A percentile compares a stretch with the other conserved stretches of the same genome.
Conservation (phyloP, 2,797 vertebrate genomes). For the Rhodeus uyekii region DNA sequence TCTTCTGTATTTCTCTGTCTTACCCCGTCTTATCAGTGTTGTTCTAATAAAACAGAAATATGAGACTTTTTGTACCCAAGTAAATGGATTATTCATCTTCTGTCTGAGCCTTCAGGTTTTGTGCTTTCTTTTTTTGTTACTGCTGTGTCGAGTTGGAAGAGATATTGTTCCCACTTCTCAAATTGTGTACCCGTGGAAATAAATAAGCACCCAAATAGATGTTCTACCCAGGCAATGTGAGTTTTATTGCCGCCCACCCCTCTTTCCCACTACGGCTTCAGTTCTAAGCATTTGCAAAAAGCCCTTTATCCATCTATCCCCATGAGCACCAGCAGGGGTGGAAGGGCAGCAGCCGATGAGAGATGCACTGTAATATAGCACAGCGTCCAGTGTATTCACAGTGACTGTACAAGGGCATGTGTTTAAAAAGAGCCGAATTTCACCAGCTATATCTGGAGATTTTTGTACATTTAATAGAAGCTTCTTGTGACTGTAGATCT, state of each 20-base stretch:
- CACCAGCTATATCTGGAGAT: background rate
- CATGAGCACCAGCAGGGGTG: background rate
- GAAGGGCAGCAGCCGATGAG: slow-evolving; percentile 14
- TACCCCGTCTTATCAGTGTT: background rate
- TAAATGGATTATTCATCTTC: slow-evolving; percentile 26
- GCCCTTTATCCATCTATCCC: slow-evolving; percentile 36
- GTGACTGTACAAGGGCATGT: background rate
- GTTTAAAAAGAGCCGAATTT: background rate
- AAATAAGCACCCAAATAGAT: slow-evolving; percentile 24
- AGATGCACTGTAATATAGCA: slow-evolving; percentile 24
- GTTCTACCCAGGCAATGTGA: slow-evolving; percentile 27
- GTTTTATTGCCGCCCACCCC: slow-evolving; percentile 7
- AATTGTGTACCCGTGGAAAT: slow-evolving; percentile 1
- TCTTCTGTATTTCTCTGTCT: background rate
- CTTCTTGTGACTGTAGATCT: background rate
- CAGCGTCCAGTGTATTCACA: background rate
- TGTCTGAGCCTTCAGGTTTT: slow-evolving; percentile 2
- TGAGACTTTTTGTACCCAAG: background rate
- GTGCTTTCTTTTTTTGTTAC: background rate
- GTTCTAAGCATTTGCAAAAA: slow-evolving; percentile 25
- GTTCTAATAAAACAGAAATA: background rate
- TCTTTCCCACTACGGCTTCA: background rate
- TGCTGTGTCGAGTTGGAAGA: background rate
- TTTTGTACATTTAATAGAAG: background rate
- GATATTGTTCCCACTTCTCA: slow-evolving; percentile 39